phyloP scores from a whole-genome alignment of 2,113 vertebrate genomes.

The Notarius lentiginosus region DNA sequence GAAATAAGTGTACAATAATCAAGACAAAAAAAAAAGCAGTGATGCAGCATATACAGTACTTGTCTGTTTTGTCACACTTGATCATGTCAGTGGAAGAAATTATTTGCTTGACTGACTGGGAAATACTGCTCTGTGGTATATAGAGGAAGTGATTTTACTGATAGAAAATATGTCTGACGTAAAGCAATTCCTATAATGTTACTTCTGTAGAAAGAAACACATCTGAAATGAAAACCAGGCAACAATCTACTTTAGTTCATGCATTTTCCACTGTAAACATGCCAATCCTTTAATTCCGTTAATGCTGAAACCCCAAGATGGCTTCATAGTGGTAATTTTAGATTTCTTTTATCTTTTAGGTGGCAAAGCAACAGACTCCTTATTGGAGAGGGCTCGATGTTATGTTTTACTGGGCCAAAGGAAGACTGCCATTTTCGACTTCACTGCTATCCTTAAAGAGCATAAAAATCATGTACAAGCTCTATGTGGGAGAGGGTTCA shows the following conservation, averaged over 20 bases:
- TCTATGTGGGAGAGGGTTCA: slow-evolving; percentile 84
- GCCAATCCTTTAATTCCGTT: not conserved
- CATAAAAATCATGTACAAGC: slow-evolving; percentile 77
- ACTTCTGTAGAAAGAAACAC: not conserved
- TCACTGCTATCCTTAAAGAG: slow-evolving; percentile 79
- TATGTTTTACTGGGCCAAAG: slow-evolving; percentile 84
- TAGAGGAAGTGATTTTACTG: slow-evolving; percentile 30
- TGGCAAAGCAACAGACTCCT: slow-evolving; percentile 75
- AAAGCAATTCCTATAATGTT: slow-evolving; percentile 14
- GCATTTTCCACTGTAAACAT: not conserved
- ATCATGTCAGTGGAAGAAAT: slow-evolving; percentile 9
- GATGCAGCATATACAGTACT: not conserved
- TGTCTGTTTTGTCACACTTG: not conserved
- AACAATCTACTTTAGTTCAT: not conserved
- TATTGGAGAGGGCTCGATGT: slow-evolving; percentile 83
- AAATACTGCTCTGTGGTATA: slow-evolving; percentile 28
- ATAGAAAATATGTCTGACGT: slow-evolving; percentile 28
- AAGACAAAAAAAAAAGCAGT: not conserved
- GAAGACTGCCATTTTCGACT: slow-evolving; percentile 92
- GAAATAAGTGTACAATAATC: not conserved
- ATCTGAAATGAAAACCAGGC: not conserved
- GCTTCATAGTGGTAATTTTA: not conserved
- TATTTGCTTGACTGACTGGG: not conserved
- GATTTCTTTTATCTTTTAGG: slow-evolving; percentile 64
- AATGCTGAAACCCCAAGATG: not conserved